Evolutionary conservation across 2,888 invertebrate genomes (phyloP), one percentile per base, ranked within the genome.

Genomic region (Diaperis boleti): DNA sequence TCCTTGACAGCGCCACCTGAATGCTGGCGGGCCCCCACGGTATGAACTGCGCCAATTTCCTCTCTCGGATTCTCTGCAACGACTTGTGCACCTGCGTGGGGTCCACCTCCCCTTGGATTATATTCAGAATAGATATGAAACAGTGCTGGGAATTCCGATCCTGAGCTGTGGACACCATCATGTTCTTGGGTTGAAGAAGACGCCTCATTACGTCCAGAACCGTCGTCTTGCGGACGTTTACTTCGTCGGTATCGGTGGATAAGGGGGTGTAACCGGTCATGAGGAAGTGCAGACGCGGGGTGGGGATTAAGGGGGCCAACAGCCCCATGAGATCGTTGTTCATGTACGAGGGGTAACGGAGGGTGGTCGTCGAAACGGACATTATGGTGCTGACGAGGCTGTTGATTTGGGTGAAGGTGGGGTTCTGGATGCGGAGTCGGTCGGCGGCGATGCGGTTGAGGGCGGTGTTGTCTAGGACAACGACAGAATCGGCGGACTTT

Each of bases 211-310:
- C 98, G 82, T 99, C 98, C 70, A 98, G 82, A 0, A 98, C 98
- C 11, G 98, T 98, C 0, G 98, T 99, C 84, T 96, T 97, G 18
- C 97, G 86, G 22, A 95, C 90, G 71, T 83, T 83, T 74, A 89
- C 91, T 73, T 91, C 90, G 69, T 86, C 91, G 71, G 92, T 92
- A 79, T 97, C 97, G 1, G 95, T 94, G 0, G 94, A 91, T 29
- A 98, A 86, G 0, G 98, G 98, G 17, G 98, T 98, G 80, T 95
- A 96, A 7, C 99, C 98, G 0, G 98, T 98, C 96, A 99, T 99
- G 3, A 99, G 86, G 81, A 98, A 99, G 83, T 99, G 98, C 52
- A 99, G 86, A n/a, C 96, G 87, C 11, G 98, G 98, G 1, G 97
- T 98, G 0, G 99, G 98, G 72, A 98, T 97, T 49, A 99, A 84